Evolutionary conservation across 2,797 vertebrate genomes (phyloP), one percentile per base, ranked within the genome.

Genomic region (Anisognathus igniventris): DNA sequence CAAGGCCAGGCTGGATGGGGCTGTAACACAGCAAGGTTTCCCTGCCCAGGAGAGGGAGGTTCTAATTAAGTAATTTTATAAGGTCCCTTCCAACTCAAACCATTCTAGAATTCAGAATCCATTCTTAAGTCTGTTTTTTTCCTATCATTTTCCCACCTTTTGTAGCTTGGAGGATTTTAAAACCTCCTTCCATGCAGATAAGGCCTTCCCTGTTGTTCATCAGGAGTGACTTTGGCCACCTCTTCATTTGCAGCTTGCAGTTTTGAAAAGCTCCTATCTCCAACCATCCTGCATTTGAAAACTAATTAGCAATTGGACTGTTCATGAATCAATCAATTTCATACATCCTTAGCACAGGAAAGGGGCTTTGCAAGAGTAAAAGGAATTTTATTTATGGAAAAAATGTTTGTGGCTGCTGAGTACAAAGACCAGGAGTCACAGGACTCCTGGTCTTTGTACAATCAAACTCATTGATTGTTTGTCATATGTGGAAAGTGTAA

Each of bases 361-460:
- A 68, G 60, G 33, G 24, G 19, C 4, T 81, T 73, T 48, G n/a
- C 44, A 30, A 45, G 17, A 60, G 28, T 56, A 16, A n/a, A 62
- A 71, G 47, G 6, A 57, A 33, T 67, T 67, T 45, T 68, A 17
- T 53, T 53, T 30, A 17, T 39, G 13, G 50, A 62, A 57, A 44
- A 27, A 37, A 14, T 12, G 6, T 35, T 65, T 62, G 4, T 9
- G 25, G 18, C 44, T 6, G 1, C 31, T 14, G 18, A 35, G 6
- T 47, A 24, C 4, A 4, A 74, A 62, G 71, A 44, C 9, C 0
- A 0, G n/a, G 37, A 33, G 23, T 67, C 1, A 2, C 8, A 25
- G 53, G 21, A 44, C 37, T 37, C 37, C 37, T 37, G 37, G 37
- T 37, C 37, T 37, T 37, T 37, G 37, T 37, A 37, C 37, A 37